Evolutionary conservation across 2,797 vertebrate genomes (phyloP), one percentile per base, ranked within the genome.

Genomic region (Gallirallus australis): DNA sequence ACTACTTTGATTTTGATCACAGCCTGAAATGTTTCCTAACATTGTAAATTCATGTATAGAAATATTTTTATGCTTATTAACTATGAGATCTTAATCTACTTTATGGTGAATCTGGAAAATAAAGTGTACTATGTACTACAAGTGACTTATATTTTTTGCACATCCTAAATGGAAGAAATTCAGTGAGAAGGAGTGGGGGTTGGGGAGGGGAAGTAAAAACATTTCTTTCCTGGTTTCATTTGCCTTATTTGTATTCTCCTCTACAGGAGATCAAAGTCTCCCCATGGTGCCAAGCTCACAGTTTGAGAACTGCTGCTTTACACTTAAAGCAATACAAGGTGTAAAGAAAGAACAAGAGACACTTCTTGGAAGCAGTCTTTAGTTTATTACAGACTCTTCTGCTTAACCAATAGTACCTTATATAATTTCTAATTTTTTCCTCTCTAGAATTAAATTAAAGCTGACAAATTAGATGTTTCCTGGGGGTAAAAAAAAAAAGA

Each of bases 141-240:
- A 72, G 13, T 9, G 14, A 3, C 4, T 50, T 39, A 9, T 47
- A 18, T 47, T 24, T 47, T 53, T 60, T 60, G 77, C 48, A 7
- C 24, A 45, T 33, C 28, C 18, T 63, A 56, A 60, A 61, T 50
- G 52, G 18, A 19, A 90, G 48, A 59, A 37, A 66, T 82, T 47
- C 30, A 21, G 30, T 12, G 40, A 0, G 2, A 7, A 18, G 27
- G 13, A 1, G 5, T 2, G 6, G 12, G 20, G 21, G 2, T 6
- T 40, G 28, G 8, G 9, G 14, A 52, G 6, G 9, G 23, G 71
- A 64, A n/a, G 13, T 65, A 48, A 69, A 85, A 53, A 7, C 21
- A 28, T 52, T 61, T 59, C 1, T 53, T 77, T 86, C 45, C 35
- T 90, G 31, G 28, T 75, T 70, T 64, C 20, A 20, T 10, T 33